Evolutionary conservation across 2,888 invertebrate genomes (phyloP).

Genomic region (Drosophila anomelani): DNA sequence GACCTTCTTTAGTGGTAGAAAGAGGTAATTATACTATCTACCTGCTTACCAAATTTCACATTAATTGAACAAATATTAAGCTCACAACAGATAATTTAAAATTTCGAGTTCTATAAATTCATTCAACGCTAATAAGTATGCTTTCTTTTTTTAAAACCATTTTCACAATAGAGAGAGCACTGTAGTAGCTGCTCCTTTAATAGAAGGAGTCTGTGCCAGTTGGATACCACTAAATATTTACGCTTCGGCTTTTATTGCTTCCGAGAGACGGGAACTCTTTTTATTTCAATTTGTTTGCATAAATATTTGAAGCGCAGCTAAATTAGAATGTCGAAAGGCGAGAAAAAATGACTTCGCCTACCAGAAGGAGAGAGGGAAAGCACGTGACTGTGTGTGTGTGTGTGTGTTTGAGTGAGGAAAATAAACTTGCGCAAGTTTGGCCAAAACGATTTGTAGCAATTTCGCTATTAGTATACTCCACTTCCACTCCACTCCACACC

Average conservation of each 20-base stretch:
- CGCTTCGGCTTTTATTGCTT: constrained; percentile 74
- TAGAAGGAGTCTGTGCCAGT: constrained; percentile 13
- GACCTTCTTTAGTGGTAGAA: no score
- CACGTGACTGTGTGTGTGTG: constrained; percentile 12
- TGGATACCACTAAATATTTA: constrained; percentile 55
- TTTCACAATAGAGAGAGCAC: background rate
- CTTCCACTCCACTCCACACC: constrained; percentile 10
- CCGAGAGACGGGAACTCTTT: constrained; percentile 60
- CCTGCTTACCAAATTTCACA: no score
- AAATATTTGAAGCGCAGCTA: constrained; percentile 79
- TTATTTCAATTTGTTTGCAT: constrained; percentile 83
- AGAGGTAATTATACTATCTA: background rate
- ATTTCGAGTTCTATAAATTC: no score
- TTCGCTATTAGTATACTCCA: constrained; percentile 72
- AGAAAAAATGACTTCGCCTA: constrained; percentile 52
- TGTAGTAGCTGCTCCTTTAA: background rate
- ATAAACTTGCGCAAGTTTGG: constrained; percentile 78
- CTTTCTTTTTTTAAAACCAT: background rate
- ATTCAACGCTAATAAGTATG: background rate
- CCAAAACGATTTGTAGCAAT: constrained; percentile 82
- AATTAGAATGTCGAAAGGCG: constrained; percentile 73
- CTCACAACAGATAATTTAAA: background rate
- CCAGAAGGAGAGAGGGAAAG: background rate
- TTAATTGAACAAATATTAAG: background rate
- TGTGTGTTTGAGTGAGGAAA: constrained; percentile 49